These are phyloP conservation scores for Lichenostomus cassidix DNA, from an alignment of 2,113 vertebrate species.

Conservation along the genomic window DNA sequence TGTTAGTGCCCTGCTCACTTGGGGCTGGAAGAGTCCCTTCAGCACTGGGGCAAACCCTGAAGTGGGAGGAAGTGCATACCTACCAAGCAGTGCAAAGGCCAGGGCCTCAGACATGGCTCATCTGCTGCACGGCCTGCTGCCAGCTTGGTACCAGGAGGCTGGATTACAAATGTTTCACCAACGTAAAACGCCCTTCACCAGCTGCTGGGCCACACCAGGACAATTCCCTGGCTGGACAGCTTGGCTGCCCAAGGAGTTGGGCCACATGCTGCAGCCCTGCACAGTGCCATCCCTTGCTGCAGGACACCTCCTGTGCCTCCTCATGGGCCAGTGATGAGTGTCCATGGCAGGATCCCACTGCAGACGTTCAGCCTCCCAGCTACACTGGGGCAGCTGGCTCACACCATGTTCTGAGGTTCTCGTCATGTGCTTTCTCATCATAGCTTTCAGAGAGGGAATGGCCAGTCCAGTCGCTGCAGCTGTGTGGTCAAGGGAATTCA, in stretches of 20 bases:
- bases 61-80: background rate
- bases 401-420: background rate
- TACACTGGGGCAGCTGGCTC: background rate
- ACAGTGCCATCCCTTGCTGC: fast-evolving
- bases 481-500: fast-evolving
- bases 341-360: background rate
- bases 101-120: background rate
- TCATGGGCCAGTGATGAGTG: fast-evolving
- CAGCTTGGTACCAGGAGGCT: background rate
- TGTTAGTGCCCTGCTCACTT: background rate
- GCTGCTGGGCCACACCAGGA: background rate
- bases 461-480: background rate
- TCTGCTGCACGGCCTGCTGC: background rate
- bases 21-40: background rate
- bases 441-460: background rate
- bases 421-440: background rate
- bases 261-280: background rate
- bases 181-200: background rate
- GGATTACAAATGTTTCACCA: background rate
- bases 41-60: background rate
- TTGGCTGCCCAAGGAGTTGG: background rate
- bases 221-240: fast-evolving
- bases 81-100: background rate
- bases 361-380: background rate
- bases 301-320: background rate